Evolutionary conservation across 1,140 invertebrate species (phyloP).

Genomic region (Meloidogyne exigua): DNA sequence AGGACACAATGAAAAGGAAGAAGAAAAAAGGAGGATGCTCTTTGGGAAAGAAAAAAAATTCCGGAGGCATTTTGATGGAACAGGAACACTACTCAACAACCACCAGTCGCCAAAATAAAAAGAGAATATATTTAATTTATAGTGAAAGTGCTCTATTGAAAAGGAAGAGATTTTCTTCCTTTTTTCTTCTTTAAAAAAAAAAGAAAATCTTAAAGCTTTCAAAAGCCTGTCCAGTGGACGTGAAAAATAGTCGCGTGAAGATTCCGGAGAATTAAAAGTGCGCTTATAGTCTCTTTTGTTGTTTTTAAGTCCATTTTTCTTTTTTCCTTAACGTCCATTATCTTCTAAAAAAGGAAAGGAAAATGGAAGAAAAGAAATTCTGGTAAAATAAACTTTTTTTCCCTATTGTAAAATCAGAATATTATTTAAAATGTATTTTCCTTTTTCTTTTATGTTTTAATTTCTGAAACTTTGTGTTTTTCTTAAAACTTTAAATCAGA

Average conservation of each 20-base stretch:
- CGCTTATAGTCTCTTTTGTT: background rate
- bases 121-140: background rate
- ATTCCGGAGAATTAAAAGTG: background rate
- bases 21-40: background rate
- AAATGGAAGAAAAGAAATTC: background rate
- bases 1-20: background rate
- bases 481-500: too few species aligned
- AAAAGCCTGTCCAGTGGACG: background rate
- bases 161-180: background rate
- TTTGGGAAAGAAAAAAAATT: slow-evolving; percentile 3
- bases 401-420: too few species aligned
- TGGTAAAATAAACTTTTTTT: background rate
- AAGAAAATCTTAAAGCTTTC: background rate
- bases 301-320: background rate
- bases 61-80: slow-evolving; percentile 3
- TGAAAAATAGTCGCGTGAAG: background rate
- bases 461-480: too few species aligned
- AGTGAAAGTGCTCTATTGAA: background rate
- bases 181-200: background rate
- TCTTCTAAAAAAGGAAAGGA: background rate
- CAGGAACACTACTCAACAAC: background rate
- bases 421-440: too few species aligned
- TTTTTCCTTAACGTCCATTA: background rate
- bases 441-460: too few species aligned
- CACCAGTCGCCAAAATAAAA: background rate